Conservation (phyloP, 2,797 vertebrate species). For the Rhynchonycteris naso region DNA sequence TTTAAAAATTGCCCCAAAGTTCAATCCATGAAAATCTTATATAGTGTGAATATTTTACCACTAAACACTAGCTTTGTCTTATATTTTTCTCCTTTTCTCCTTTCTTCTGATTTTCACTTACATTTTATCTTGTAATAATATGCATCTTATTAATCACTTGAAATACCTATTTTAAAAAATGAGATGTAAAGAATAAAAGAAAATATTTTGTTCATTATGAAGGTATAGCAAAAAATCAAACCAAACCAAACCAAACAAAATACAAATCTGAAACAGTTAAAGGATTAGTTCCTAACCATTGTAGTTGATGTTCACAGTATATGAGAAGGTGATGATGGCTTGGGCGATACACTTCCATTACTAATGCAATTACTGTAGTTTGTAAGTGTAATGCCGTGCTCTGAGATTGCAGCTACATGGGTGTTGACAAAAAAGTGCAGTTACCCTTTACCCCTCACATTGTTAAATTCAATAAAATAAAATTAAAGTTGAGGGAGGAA, state of each 20-base stretch:
- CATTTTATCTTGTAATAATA: not conserved
- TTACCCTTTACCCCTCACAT: constrained; percentile 80
- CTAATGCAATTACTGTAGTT: constrained; percentile 61
- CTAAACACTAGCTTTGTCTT: not conserved
- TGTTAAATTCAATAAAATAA: constrained; percentile 82
- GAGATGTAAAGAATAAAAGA: not conserved
- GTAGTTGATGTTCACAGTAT: constrained; percentile 55
- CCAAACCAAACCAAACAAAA: not conserved
- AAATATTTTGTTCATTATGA: not conserved
- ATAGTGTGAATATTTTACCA: not conserved
- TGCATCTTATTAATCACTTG: not conserved
- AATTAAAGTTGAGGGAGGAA: constrained; percentile 82
- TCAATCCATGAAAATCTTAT: not conserved
- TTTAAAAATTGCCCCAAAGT: not conserved
- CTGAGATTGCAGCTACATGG: constrained; percentile 36
- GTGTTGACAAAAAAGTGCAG: constrained; percentile 66
- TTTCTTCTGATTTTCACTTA: not conserved
- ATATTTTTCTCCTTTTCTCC: not conserved
- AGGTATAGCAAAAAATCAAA: not conserved
- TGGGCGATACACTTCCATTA: constrained; percentile 64
- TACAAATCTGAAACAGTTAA: constrained; percentile 28
- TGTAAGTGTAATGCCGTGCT: constrained; percentile 49
- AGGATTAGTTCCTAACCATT: not conserved
- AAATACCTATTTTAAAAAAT: not conserved
- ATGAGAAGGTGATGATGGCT: constrained; percentile 30